Base-by-base conservation (phyloP, 1,140 invertebrate genomes). In the Meloidogyne hapla region DNA sequence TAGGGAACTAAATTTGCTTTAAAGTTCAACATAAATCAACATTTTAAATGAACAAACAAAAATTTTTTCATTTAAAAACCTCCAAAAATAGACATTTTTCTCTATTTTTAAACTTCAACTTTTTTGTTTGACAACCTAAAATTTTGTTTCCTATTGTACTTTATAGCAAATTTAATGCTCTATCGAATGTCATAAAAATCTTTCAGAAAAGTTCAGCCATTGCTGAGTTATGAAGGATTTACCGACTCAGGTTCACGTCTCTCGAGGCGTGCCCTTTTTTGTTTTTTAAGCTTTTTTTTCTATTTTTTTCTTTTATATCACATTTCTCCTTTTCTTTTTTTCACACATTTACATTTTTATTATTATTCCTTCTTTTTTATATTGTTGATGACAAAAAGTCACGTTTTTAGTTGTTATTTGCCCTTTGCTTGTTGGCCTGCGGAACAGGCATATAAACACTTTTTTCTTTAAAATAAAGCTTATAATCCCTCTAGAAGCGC, bases 131-230 rank as follows among this genome's bases (percentile, higher is more conserved):
- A 1, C 3, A 15, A 56, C 48, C 48, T 56, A 56, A n/a, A 56
- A 56, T 56, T 56, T 56, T 56, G 48, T n/a, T 56, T 56, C n/a
- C 18, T 4, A 5, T 56, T 56, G 18, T 56, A 21, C 18, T 56
- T 56, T 56, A 56, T 56, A 56, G n/a, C 18, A n/a, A 56, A 56
- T 56, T 56, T 56, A 56, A 56, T 56, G n/a, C 48, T 56, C 48
- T 56, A 56, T 56, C 6, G n/a, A 56, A 56, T n/a, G 4, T 6
- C n/a, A 56, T 56, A 56, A n/a, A 56, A 56, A 56, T 4, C 4
- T 15, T n/a, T 56, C n/a, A 8, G n/a, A n/a, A 56, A 56, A 5
- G 48, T 56, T 56, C n/a, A 56, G 2, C 48, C 48, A 9, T 56
- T 56, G 1, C 18, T 8, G n/a, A 56, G 48, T n/a, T 56, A 56